Evolutionary conservation across 2,113 vertebrate species (phyloP).

Genomic region (Chloebia gouldiae): DNA sequence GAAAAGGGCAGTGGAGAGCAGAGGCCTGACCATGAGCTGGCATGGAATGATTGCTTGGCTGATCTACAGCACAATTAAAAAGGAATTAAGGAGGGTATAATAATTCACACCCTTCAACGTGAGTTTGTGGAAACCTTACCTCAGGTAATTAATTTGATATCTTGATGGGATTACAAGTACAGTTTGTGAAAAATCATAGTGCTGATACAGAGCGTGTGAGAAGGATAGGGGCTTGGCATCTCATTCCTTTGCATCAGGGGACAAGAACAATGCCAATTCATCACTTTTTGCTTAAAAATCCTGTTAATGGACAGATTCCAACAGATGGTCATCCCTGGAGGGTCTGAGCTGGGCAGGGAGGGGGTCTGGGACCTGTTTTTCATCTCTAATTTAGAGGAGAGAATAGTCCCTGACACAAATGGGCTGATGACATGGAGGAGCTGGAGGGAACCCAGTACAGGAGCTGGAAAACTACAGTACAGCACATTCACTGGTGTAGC

Average conservation of each 20-base stretch:
- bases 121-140: background rate
- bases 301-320: background rate
- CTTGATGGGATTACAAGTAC: background rate
- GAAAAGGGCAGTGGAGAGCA: background rate
- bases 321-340: background rate
- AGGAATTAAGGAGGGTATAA: background rate
- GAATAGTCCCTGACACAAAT: background rate
- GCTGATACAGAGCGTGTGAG: background rate
- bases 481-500: background rate
- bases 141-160: constrained; percentile 33
- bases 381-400: background rate
- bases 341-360: background rate
- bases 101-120: background rate
- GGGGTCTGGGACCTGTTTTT: background rate
- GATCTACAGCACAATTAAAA: background rate
- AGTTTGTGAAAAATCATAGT: background rate
- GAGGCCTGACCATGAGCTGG: background rate
- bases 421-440: background rate
- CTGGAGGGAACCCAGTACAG: background rate
- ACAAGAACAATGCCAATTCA: background rate
- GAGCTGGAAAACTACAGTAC: background rate
- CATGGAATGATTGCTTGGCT: background rate
- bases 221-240: background rate
- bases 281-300: background rate
- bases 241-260: background rate